Conservation (phyloP, 92 coral and sea anemone species). For the Porites lobata region DNA sequence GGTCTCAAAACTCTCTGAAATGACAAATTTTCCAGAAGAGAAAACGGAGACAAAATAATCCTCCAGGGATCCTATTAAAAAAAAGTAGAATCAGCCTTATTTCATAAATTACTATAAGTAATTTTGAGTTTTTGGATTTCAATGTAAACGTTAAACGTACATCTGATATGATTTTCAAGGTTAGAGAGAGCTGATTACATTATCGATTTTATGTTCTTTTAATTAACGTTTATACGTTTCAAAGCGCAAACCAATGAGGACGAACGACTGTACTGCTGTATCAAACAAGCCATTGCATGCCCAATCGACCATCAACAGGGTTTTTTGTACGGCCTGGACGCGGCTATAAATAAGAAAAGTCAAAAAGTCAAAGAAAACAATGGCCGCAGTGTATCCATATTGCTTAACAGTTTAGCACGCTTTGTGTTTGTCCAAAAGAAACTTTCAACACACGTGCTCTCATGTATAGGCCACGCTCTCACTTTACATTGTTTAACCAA, state of each 20-base stretch:
- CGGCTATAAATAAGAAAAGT: constrained; percentile 27
- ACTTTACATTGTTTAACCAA: constrained; percentile 52
- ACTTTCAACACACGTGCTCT: constrained; percentile 56
- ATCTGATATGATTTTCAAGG: not conserved
- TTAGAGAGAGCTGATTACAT: not conserved
- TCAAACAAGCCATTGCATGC: not conserved
- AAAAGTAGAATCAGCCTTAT: no score
- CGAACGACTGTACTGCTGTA: no score
- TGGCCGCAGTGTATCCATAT: constrained; percentile 38
- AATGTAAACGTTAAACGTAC: not conserved
- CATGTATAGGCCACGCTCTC: constrained; percentile 51
- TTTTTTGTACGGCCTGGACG: constrained; percentile 2
- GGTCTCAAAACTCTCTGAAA: not conserved
- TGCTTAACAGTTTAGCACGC: constrained; percentile 56
- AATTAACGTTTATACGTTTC: not conserved
- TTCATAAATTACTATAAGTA: no score
- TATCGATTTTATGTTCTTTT: not conserved
- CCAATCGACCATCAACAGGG: not conserved
- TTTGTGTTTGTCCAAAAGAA: constrained; percentile 46
- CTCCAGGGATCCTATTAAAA: not conserved
- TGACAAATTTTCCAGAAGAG: not conserved
- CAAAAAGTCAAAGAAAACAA: constrained; percentile 61
- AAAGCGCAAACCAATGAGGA: not conserved
- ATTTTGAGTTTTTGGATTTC: no score
- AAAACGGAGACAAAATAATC: not conserved